Evolutionary conservation across 2,797 vertebrate genomes (phyloP).

Genomic region (Crocidura indochinensis): DNA sequence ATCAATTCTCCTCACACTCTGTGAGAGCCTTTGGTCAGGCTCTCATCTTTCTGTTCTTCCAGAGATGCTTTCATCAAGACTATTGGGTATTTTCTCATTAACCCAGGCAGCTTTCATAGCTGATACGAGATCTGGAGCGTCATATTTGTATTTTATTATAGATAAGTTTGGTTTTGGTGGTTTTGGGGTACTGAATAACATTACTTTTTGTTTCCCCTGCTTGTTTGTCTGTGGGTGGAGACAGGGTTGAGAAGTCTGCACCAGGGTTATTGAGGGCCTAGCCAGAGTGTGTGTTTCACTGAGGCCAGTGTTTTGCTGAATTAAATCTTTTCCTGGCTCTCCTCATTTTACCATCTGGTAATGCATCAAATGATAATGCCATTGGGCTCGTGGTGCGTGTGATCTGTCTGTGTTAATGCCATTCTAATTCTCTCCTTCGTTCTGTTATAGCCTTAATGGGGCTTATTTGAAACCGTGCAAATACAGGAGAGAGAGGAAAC

Average conservation of each 20-base stretch:
- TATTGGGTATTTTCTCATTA: background rate
- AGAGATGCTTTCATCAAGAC: background rate
- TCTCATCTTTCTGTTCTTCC: too few relatives aligned
- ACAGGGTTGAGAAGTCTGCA: background rate
- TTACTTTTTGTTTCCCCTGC: background rate
- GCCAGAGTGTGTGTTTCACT: background rate
- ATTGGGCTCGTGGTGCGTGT: too few relatives aligned
- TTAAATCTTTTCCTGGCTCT: slow-evolving; percentile 1
- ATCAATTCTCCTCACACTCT: background rate
- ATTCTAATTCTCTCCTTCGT: background rate
- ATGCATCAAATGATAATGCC: background rate
- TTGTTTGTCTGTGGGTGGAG: background rate
- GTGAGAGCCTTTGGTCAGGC: background rate
- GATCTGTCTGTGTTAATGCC: too few relatives aligned
- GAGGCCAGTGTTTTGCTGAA: background rate
- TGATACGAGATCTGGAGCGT: background rate
- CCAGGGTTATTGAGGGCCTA: slow-evolving; percentile 13
- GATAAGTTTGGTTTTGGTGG: too few relatives aligned
- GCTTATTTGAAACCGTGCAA: slow-evolving; percentile 2
- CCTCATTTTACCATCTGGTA: background rate
- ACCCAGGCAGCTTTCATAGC: background rate
- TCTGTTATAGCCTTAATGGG: background rate
- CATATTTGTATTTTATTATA: background rate
- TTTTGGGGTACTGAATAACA: slow-evolving; percentile 9
- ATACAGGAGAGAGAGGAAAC: background rate